Base-by-base conservation (phyloP, 64 coral and sea anemone genomes). In the Porites lutea region DNA sequence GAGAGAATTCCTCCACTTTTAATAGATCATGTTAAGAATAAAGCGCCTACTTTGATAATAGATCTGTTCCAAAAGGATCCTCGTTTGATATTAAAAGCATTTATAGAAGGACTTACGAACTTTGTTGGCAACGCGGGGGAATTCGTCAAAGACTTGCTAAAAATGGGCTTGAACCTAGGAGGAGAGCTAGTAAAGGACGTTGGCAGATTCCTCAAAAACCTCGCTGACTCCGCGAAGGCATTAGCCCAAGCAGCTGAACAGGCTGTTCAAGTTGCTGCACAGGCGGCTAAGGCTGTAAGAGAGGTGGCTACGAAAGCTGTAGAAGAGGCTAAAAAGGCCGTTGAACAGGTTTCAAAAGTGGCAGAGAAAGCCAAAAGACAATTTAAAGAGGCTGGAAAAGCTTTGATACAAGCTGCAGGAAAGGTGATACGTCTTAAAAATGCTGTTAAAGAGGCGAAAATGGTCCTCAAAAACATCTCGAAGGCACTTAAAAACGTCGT, bases 71-170 rank as follows among this genome's bases (percentile, higher is more conserved):
- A 60, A 50, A 59, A 18, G 4, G 46, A 86, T 74, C 87, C 87
- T 69, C 47, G 13, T 83, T 65, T 49, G 49, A 65, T 90, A 79
- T 57, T 94, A 6, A 84, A 89, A 70, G 93, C 93, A 77, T 8
- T 94, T 84, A 37, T 90, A 48, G 78, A 94, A 12, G 93, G 87
- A 85, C 19, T 94, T 45, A 15, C 90, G 3, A 89, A 94, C 47
- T 65, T 94, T 69, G 87, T 59, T 60, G 82, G 72, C 47, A 64
- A 94, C 10, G 79, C 70, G 73, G 87, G 59, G 16, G 66, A 71
- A 53, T 43, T 90, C 59, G 14, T 77, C 19, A 90, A 90, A 69
- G 87, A 94, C 48, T 50, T 94, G 11, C 22, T 94, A 10, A 59
- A 79, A 13, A 64, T 52, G 2, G 93, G 93, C 6, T 54, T 89